phyloP scores from a whole-genome alignment of 2,797 vertebrate species.

The Aphelocoma californica region DNA sequence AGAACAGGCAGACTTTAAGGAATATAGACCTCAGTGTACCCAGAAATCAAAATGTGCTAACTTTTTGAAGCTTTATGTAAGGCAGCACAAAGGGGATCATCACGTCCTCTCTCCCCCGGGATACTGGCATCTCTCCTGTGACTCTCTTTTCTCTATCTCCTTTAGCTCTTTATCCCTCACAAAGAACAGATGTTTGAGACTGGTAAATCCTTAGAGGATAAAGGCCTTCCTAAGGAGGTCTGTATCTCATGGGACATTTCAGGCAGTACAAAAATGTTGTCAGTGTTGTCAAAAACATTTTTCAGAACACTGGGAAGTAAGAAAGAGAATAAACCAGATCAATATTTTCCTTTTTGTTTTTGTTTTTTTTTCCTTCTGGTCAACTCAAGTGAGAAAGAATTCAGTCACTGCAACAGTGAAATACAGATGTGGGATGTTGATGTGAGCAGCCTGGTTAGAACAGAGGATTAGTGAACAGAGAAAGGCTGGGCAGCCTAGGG shows the following conservation, averaged over 20 bases:
- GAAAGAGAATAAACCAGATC: background rate
- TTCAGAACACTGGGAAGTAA: background rate
- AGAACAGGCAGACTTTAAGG: background rate
- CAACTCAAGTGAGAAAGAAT: background rate
- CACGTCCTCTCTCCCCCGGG: background rate
- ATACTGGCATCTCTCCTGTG: background rate
- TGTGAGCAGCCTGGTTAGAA: background rate
- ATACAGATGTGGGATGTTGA: accelerated
- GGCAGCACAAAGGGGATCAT: background rate
- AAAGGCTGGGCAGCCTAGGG: background rate
- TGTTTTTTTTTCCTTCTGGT: background rate
- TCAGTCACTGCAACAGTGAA: background rate
- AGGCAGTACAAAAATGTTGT: background rate
- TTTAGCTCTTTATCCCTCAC: background rate
- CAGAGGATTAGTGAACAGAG: background rate
- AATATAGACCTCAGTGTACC: background rate
- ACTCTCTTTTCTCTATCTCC: background rate
- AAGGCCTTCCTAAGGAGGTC: background rate
- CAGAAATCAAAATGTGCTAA: background rate
- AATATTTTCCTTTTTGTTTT: background rate
- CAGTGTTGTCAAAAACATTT: background rate
- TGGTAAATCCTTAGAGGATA: background rate
- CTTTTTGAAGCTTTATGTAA: background rate
- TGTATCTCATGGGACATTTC: background rate
- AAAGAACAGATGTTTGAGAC: background rate